These are phyloP conservation scores for Stictocephala bisonia DNA, from an alignment of 2,888 invertebrate species.

Conservation along the genomic window DNA sequence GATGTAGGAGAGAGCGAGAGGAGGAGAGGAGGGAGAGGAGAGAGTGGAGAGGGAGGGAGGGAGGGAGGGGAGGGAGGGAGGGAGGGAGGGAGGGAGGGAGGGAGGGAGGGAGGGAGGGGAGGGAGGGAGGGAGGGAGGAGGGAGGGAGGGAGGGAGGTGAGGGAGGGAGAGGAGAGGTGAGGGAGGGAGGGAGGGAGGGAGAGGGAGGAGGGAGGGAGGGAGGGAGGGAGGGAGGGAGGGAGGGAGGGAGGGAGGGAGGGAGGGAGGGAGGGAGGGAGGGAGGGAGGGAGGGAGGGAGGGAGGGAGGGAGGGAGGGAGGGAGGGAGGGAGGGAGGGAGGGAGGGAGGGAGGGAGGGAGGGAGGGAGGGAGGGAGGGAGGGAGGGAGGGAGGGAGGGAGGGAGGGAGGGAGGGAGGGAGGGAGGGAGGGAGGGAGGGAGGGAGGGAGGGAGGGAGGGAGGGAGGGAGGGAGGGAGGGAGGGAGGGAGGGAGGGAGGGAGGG, in stretches of 20 bases:
- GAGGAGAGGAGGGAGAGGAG: slow-evolving; percentile 67
- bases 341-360: too few species aligned
- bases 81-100: slow-evolving; percentile 45
- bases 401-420: too few species aligned
- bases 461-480: background rate
- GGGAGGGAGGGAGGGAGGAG: slow-evolving; percentile 37
- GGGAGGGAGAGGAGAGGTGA: too few species aligned
- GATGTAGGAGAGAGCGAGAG: slow-evolving; percentile 64
- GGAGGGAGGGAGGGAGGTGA: slow-evolving; percentile 61
- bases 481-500: background rate
- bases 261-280: slow-evolving; percentile 11
- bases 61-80: slow-evolving; percentile 63
- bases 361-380: too few species aligned
- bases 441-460: too few species aligned
- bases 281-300: slow-evolving; percentile 32
- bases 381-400: too few species aligned
- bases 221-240: slow-evolving; percentile 52
- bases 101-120: slow-evolving; percentile 63
- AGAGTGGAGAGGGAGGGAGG: too few species aligned
- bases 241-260: background rate
- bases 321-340: background rate
- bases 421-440: too few species aligned
- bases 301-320: background rate
- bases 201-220: slow-evolving; percentile 63
- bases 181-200: slow-evolving; percentile 68